Percentiles rank a stretch among this genome's conserved stretches.
These are phyloP conservation scores for Teleogryllus oceanicus DNA, from an alignment of 2,888 invertebrate species.

Conservation along the genomic window DNA sequence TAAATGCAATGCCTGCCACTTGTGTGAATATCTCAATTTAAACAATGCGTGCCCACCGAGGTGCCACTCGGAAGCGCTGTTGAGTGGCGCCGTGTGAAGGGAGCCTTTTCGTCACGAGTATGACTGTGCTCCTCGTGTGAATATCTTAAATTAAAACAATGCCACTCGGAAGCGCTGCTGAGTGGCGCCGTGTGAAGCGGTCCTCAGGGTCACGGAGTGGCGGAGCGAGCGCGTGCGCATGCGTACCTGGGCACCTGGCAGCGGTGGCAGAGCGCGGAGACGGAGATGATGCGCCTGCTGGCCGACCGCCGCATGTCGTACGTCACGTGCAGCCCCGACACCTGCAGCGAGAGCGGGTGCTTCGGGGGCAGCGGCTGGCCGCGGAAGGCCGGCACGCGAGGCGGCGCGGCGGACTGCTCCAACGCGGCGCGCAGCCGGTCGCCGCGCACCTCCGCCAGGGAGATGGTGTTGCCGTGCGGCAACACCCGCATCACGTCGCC, in stretches of 20 bases:
- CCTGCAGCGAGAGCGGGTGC: background rate
- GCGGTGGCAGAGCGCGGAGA: slow-evolving; percentile 57
- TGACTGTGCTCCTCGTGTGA: no score
- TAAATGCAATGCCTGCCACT: no score
- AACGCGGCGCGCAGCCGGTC: slow-evolving; percentile 58
- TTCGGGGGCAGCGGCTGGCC: background rate
- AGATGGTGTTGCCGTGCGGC: slow-evolving; percentile 74
- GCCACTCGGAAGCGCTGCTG: no score
- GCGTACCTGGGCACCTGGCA: slow-evolving; percentile 57
- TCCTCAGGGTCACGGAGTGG: no score
- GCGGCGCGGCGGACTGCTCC: slow-evolving; percentile 43
- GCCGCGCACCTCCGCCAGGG: slow-evolving; percentile 67
- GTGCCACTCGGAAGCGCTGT: no score
- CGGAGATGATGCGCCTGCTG: slow-evolving; percentile 57
- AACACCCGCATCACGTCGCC: slow-evolving; percentile 64
- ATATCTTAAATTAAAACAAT: no score
- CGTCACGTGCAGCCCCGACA: slow-evolving; percentile 56
- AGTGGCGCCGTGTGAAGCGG: no score
- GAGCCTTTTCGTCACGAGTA: no score
- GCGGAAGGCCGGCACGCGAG: background rate
- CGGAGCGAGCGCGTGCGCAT: no score
- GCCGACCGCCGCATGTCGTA: slow-evolving; percentile 59
- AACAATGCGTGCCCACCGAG: no score
- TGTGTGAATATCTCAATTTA: no score
- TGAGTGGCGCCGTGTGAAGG: no score